Percentiles rank a stretch among this genome's conserved stretches.
These are phyloP conservation scores for Pimpla rufipes DNA, from an alignment of 2,888 invertebrate genomes.

Conservation along the genomic window DNA sequence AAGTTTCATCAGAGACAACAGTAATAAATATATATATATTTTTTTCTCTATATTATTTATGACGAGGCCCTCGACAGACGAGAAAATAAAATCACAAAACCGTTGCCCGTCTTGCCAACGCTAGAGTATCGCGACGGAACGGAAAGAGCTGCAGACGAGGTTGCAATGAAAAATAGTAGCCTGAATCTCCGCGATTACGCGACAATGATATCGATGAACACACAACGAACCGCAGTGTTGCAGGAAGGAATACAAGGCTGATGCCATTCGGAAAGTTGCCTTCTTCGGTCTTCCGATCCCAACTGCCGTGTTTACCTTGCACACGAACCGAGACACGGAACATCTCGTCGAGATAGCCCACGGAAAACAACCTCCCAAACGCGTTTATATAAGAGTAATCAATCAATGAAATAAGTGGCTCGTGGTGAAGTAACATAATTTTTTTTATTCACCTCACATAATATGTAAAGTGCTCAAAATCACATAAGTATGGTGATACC, in stretches of 20 bases:
- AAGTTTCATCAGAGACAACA: conserved; percentile 33
- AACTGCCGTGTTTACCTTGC: neutral
- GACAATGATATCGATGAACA: conserved; percentile 70
- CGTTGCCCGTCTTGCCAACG: conserved; percentile 23
- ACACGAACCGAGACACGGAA: conserved; percentile 24
- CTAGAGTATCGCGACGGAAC: conserved; percentile 62
- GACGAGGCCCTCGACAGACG: conserved; percentile 43
- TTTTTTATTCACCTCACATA: conserved; percentile 85
- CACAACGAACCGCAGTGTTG: conserved; percentile 75
- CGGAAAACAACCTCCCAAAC: conserved; percentile 85
- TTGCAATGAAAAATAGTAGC: conserved; percentile 46
- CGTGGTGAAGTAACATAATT: conserved; percentile 81
- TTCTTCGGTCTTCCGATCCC: conserved; percentile 72
- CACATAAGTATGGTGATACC: conserved; percentile 77
- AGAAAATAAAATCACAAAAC: conserved; percentile 49
- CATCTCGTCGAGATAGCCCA: conserved; percentile 60
- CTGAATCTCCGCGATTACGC: conserved; percentile 53
- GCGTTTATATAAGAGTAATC: conserved; percentile 81
- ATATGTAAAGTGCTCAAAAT: conserved; percentile 81
- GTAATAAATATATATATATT: neutral
- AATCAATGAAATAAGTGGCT: conserved; percentile 84
- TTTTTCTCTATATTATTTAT: conserved; percentile 36
- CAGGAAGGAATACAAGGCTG: conserved; percentile 85
- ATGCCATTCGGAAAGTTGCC: conserved; percentile 84
- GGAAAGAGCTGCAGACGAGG: conserved; percentile 45